Conservation (phyloP, 2,797 vertebrate genomes). For the Harpagifer antarcticus region DNA sequence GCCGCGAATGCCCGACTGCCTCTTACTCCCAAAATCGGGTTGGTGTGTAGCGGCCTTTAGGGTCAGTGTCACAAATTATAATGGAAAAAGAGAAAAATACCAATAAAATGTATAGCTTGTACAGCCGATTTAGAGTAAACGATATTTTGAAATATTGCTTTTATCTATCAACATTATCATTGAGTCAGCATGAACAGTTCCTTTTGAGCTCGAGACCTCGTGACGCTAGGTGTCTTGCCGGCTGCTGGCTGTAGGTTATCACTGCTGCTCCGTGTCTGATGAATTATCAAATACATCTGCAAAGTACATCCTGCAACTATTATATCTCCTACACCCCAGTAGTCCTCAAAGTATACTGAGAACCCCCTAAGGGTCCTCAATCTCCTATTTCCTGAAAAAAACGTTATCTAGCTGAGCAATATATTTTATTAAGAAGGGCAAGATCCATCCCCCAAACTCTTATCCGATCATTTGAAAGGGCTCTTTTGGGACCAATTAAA, state of each 20-base stretch:
- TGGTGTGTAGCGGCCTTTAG: no score
- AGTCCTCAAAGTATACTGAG: conserved; percentile 56
- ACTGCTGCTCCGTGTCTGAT: conserved; percentile 49
- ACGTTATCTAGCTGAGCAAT: conserved; percentile 29
- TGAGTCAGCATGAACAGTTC: conserved; percentile 43
- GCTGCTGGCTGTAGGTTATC: conserved; percentile 50
- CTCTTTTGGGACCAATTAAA: conserved; percentile 66
- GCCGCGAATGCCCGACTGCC: no score
- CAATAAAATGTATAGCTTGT: conserved; percentile 3
- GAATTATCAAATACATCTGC: conserved; percentile 68
- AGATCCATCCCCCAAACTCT: conserved; percentile 43
- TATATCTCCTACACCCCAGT: conserved; percentile 34
- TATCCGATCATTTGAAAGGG: conserved; percentile 32
- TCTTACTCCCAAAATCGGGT: no score
- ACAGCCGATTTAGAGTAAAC: conserved; percentile 23
- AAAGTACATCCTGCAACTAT: conserved; percentile 52
- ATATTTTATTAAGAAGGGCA: conserved; percentile 61
- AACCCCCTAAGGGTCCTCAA: conserved; percentile 41
- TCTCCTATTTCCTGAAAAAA: conserved; percentile 47
- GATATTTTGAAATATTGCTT: conserved; percentile 25
- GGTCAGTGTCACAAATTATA: conserved; percentile 4
- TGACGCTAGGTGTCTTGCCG: conserved; percentile 43
- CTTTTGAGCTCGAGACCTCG: conserved; percentile 23
- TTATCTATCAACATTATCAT: conserved; percentile 33
- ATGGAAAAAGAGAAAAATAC: background rate